Conservation (phyloP, 2,113 vertebrate genomes). For the Egretta garzetta region DNA sequence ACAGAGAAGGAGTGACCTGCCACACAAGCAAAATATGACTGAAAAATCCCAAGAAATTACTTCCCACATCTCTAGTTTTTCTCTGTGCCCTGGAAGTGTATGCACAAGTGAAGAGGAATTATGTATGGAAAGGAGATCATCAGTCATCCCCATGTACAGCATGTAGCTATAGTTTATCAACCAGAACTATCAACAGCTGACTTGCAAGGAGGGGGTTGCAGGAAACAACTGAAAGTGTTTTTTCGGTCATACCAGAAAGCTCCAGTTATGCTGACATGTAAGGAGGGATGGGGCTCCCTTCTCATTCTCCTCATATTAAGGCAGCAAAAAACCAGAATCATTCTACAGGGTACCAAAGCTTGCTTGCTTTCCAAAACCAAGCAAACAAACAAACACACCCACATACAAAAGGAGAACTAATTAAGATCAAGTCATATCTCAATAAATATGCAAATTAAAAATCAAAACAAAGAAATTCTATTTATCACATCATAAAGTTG, state of each 20-base stretch:
- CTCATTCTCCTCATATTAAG: background rate
- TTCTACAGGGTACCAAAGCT: conserved; percentile 19
- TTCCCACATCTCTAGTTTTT: background rate
- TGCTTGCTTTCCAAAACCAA: conserved; percentile 43
- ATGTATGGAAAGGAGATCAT: background rate
- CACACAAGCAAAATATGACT: background rate
- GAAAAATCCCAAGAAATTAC: background rate
- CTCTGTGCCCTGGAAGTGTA: background rate
- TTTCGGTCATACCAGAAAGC: background rate
- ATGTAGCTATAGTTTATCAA: background rate
- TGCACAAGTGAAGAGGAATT: background rate
- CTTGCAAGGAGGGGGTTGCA: background rate
- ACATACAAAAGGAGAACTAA: conserved; percentile 72
- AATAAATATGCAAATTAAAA: conserved; percentile 82
- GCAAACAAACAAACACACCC: conserved; percentile 37
- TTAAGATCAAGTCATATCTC: conserved; percentile 78
- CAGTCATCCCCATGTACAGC: background rate
- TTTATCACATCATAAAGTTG: conserved; percentile 80
- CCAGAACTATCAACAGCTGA: background rate
- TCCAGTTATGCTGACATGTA: background rate
- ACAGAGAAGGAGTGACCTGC: background rate
- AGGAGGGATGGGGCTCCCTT: background rate
- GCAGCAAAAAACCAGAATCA: conserved; percentile 7
- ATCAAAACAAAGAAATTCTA: conserved; percentile 78
- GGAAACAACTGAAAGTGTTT: background rate